These are phyloP conservation scores for Promerops cafer DNA, from an alignment of 2,113 vertebrate genomes.

Conservation along the genomic window DNA sequence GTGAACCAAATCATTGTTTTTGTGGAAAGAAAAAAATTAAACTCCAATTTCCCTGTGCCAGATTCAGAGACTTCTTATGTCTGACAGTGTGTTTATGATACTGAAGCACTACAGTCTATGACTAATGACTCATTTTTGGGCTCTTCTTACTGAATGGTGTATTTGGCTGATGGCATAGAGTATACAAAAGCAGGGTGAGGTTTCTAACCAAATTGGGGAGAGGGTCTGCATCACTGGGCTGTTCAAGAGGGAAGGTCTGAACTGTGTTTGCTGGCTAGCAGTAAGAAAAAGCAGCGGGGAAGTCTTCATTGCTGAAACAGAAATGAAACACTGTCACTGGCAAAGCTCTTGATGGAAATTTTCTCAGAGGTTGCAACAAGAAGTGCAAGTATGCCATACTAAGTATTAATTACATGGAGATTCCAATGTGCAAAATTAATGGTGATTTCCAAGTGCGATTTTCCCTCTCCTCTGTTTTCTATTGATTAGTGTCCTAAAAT, in stretches of 20 bases:
- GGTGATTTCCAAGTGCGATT: neutral
- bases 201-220: neutral
- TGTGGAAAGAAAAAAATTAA: neutral
- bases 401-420: neutral
- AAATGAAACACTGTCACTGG: neutral
- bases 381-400: neutral
- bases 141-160: neutral
- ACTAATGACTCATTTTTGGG: neutral
- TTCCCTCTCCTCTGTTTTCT: neutral
- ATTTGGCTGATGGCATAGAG: neutral
- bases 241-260: neutral
- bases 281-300: neutral
- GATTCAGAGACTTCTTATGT: neutral
- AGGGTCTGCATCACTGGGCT: neutral
- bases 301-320: neutral
- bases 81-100: neutral
- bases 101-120: neutral
- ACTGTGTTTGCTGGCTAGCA: neutral
- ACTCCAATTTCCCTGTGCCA: neutral
- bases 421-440: neutral
- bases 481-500: neutral
- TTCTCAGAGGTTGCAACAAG: neutral
- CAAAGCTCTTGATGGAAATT: neutral
- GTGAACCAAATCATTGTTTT: neutral
- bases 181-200: neutral